Base-by-base conservation (phyloP, 2,888 invertebrate genomes). In the Sesia apiformis region DNA sequence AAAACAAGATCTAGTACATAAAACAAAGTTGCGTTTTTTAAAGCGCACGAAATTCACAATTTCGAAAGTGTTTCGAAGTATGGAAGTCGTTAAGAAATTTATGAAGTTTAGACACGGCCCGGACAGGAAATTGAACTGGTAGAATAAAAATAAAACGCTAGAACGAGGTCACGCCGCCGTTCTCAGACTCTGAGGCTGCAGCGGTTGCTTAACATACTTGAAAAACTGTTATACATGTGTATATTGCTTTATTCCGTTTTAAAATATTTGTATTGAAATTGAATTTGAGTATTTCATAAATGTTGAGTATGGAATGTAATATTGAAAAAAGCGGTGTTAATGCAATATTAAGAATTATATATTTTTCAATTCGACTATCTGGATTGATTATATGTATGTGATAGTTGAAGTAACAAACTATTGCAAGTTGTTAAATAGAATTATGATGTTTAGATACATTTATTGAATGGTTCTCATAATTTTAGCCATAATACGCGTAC, bases 71-170 rank as follows among this genome's bases (percentile, higher is more conserved):
- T 77, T 76, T 74, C 74, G 67, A 76, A 76, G 75, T 71, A 70
- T 77, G 78, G 76, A 79, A 78, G 77, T 80, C 74, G 73, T 81
- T 75, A 76, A 69, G 63, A 69, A 74, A 73, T 79, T 76, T 76
- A 71, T 69, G 66, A 76, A 74, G 73, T 72, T 79, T 74, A 73
- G 78, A 78, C 78, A 77, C 78, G 78, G 77, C 72, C 70, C 70
- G 68, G 67, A 72, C 74, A 81, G 78, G 81, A 85, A 84, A 84
- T 80, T 79, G 77, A 76, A 78, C 74, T 75, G 79, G 78, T 38
- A 78, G 80, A 78, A 81, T 82, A 80, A 78, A 81, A 78, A 74
- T 70, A 72, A 74, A 77, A 68, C 61, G 60, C 58, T 55, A 60
- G 60, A 81, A 78, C 74, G 74, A 63, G 84, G 84, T 78, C 85